A percentile compares a stretch with the other conserved stretches of the same genome.
phyloP scores from a whole-genome alignment of 2,797 vertebrate species.

The Hirundo rustica region DNA sequence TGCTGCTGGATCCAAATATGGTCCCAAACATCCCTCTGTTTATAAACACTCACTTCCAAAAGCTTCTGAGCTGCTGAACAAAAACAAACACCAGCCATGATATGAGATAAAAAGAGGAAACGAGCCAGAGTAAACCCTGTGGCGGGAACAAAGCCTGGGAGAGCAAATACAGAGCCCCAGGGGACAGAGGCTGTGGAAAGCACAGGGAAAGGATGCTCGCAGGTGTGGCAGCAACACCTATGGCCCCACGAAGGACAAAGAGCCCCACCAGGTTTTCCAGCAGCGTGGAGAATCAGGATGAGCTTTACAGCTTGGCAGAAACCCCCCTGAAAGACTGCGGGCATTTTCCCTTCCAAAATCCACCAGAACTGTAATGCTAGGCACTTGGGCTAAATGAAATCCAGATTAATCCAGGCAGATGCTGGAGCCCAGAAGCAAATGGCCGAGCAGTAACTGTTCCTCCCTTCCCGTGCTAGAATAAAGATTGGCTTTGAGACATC shows the following conservation, averaged over 20 bases:
- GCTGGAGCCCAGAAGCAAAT: neutral
- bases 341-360: neutral
- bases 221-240: neutral
- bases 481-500: neutral
- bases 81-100: constrained; percentile 35
- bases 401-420: neutral
- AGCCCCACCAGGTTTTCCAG: neutral
- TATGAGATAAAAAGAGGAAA: constrained; percentile 35
- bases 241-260: neutral
- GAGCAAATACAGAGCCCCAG: neutral
- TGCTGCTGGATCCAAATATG: neutral
- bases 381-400: neutral
- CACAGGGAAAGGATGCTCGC: neutral
- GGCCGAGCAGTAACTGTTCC: neutral
- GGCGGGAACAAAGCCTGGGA: neutral
- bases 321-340: neutral
- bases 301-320: neutral
- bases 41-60: constrained; percentile 36
- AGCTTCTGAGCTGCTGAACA: constrained; percentile 25
- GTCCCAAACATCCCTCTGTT: constrained; percentile 16
- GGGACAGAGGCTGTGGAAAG: neutral
- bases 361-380: neutral
- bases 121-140: neutral
- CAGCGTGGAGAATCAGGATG: neutral
- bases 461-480: neutral